phyloP scores from a whole-genome alignment of 2,888 invertebrate species.

The Philereme vetulata region DNA sequence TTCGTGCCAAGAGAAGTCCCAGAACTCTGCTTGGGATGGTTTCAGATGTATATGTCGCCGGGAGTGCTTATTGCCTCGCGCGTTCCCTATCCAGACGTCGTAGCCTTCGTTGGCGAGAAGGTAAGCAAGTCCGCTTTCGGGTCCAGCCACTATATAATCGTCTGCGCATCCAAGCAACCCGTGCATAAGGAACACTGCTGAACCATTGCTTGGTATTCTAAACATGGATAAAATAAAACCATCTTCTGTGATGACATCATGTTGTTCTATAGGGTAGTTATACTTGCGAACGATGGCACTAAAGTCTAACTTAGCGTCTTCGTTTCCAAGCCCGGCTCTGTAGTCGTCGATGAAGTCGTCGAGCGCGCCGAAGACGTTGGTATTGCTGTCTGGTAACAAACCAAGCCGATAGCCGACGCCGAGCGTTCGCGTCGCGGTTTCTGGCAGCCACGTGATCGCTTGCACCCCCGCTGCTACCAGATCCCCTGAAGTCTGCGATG shows the following conservation, averaged over 20 bases:
- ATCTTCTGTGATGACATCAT: constrained; percentile 58
- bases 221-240: constrained; percentile 58
- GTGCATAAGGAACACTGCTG: constrained; percentile 66
- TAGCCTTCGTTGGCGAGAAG: constrained; percentile 85
- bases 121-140: constrained; percentile 62
- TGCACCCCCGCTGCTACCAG: constrained; percentile 41
- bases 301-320: constrained; percentile 54
- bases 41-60: constrained; percentile 74
- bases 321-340: constrained; percentile 48
- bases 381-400: constrained; percentile 38
- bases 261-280: constrained; percentile 53
- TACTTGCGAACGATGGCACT: constrained; percentile 55
- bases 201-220: constrained; percentile 59
- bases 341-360: constrained; percentile 47
- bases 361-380: constrained; percentile 44
- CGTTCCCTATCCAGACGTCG: constrained; percentile 92
- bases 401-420: constrained; percentile 40
- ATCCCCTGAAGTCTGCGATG: constrained; percentile 41
- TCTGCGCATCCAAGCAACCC: constrained; percentile 65
- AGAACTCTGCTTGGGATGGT: constrained; percentile 76
- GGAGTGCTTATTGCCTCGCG: constrained; percentile 88
- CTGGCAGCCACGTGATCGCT: constrained; percentile 41
- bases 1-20: constrained; percentile 92
- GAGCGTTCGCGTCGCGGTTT: constrained; percentile 43
- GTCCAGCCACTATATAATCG: constrained; percentile 63